Base-by-base conservation (phyloP, 1,140 invertebrate species). In the Mycetomoellerius zeteki region DNA sequence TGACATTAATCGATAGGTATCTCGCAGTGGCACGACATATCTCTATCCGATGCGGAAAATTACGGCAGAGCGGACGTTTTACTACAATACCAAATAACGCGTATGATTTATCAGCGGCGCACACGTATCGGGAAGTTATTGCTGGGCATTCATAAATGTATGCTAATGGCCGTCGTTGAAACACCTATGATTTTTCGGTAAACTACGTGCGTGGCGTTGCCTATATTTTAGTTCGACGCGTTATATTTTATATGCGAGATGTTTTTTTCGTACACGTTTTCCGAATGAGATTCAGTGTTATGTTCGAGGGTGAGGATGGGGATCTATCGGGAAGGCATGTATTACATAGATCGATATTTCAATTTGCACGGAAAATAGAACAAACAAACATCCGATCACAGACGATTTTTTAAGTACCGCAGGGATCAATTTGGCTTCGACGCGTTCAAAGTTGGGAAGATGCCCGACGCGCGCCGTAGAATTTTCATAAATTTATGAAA, bases 401-500 rank as follows among this genome's bases (percentile, higher is more conserved):
- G 47, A n/a, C 62, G 75, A 65, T 86, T 86, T 80, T 80, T 62
- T 71, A 64, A 72, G 21, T 21, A 65, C 47, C 58, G 5, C 54
- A 19, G 78, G 60, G 58, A n/a, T n/a, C n/a, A 86, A 77, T 86
- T 86, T 58, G 64, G 47, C 50, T 60, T 62, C 69, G 69, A 27
- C 16, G 56, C 69, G 24, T n/a, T 84, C 54, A 6, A 73, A 84
- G 37, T 73, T 73, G 24, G 21, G 37, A 60, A 82, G 56, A 60
- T 72, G 50, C 62, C 62, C 56, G 75, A 50, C 76, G 52, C 76
- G 52, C 77, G 81, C 75, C 65, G 73, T 54, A 78, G 75, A 86
- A 88, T 92, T 93, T 92, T 88, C 89, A 89, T 88, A 90, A 93
- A 90, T 92, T 93, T 90, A 91, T 91, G 69, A 71, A 87, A 88